These are phyloP conservation scores for Cossypha caffra DNA, from an alignment of 2,797 vertebrate genomes.

Conservation along the genomic window DNA sequence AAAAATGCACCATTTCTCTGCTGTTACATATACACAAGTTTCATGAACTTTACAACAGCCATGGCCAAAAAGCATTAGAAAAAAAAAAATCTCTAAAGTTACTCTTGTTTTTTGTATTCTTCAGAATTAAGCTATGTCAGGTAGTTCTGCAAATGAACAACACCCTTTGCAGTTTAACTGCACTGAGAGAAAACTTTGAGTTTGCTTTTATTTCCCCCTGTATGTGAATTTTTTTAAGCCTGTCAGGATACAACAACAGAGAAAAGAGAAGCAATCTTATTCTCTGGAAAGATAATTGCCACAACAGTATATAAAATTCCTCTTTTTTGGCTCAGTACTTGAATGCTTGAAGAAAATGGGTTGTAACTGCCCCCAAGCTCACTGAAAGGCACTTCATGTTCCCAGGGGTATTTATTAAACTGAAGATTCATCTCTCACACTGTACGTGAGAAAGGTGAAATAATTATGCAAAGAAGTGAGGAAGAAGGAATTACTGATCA, in stretches of 20 bases:
- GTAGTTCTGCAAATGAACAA: constrained; percentile 37
- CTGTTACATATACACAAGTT: constrained; percentile 4
- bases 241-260: not conserved
- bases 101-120: constrained; percentile 15
- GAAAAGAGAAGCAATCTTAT: not conserved
- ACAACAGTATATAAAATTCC: not conserved
- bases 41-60: not conserved
- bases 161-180: constrained; percentile 20
- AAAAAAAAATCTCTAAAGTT: constrained; percentile 9
- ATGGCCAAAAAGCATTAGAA: constrained; percentile 7
- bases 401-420: not conserved
- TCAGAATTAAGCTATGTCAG: constrained; percentile 40
- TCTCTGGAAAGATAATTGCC: not conserved
- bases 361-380: not conserved
- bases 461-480: not conserved
- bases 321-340: not conserved
- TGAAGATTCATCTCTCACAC: not conserved
- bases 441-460: not conserved
- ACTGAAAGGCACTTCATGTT: not conserved
- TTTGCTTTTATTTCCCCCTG: no score
- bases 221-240: not conserved
- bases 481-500: not conserved
- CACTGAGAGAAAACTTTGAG: not conserved
- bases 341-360: not conserved
- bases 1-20: constrained; percentile 53